Conservation (phyloP, 2,888 invertebrate genomes). For the Catotricha subobsoleta region DNA sequence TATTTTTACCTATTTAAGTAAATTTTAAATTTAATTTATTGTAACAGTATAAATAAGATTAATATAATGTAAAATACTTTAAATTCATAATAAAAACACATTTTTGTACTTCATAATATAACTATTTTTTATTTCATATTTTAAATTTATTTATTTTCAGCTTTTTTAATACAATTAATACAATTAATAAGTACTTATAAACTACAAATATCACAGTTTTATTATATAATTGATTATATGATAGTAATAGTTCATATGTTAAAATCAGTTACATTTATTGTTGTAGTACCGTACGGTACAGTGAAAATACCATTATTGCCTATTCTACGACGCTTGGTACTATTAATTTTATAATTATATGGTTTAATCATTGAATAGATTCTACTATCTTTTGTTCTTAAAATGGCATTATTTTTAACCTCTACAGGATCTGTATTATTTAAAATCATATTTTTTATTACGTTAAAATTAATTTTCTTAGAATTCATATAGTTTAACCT, state of each 20-base stretch:
- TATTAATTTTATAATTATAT: not conserved
- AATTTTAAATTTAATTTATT: not conserved
- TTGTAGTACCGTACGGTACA: not conserved
- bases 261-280: too few species aligned
- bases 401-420: not conserved
- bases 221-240: too few species aligned
- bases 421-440: conserved; percentile 14
- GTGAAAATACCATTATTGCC: not conserved
- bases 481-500: not conserved
- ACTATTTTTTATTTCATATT: not conserved
- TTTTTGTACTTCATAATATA: not conserved
- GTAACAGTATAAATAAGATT: not conserved
- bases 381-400: not conserved
- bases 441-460: not conserved
- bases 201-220: too few species aligned
- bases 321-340: not conserved
- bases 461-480: not conserved
- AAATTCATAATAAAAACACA: not conserved
- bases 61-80: not conserved
- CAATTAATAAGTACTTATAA: too few species aligned
- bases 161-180: too few species aligned
- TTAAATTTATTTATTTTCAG: not conserved
- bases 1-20: not conserved
- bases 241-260: too few species aligned
- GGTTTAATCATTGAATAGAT: not conserved